phyloP scores from a whole-genome alignment of 2,888 invertebrate genomes.

The Drosophila mercatorum region DNA sequence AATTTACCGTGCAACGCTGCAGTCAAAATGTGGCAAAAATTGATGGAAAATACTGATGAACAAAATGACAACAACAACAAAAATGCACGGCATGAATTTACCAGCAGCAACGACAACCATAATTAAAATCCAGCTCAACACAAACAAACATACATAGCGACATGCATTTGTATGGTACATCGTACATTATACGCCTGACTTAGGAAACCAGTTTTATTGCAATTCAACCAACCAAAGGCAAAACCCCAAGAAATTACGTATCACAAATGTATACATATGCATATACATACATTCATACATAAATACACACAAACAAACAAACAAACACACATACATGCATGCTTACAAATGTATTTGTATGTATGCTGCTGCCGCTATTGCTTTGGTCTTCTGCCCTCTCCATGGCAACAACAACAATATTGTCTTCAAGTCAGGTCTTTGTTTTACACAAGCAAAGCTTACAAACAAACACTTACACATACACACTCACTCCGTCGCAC shows the following conservation, averaged over 20 bases:
- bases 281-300: conserved; percentile 11
- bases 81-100: conserved; percentile 64
- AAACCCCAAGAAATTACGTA: conserved; percentile 78
- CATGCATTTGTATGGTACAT: conserved; percentile 26
- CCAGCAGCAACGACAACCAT: conserved; percentile 41
- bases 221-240: conserved; percentile 69
- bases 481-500: not conserved
- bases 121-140: conserved; percentile 59
- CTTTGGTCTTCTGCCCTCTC: conserved; percentile 57
- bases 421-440: conserved; percentile 57
- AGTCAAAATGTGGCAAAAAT: conserved; percentile 69
- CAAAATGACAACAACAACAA: conserved; percentile 46
- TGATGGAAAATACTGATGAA: conserved; percentile 60
- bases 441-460: conserved; percentile 58
- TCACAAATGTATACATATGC: conserved; percentile 58
- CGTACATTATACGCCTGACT: conserved; percentile 73
- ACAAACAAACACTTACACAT: conserved; percentile 27
- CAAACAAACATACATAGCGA: conserved; percentile 10
- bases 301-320: not conserved
- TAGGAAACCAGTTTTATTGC: conserved; percentile 80
- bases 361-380: conserved; percentile 46
- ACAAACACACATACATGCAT: conserved; percentile 1
- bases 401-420: conserved; percentile 45
- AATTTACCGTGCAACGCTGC: conserved; percentile 46
- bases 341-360: conserved; percentile 27